Evolutionary conservation across 2,888 invertebrate genomes (phyloP).

Genomic region (Myopa testacea): DNA sequence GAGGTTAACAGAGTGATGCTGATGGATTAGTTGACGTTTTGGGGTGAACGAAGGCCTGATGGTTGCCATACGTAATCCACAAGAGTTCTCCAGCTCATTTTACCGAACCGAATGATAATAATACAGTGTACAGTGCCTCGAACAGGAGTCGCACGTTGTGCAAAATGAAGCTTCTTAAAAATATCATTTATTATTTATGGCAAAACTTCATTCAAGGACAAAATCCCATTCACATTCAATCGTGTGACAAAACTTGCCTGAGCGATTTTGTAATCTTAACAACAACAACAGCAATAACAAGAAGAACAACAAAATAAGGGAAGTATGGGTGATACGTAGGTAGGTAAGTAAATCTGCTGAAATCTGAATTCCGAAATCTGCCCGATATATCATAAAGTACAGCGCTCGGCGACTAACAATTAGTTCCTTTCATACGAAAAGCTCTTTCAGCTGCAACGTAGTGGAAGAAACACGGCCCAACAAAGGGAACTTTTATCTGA

Average conservation of each 20-base stretch:
- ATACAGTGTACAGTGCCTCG: not conserved
- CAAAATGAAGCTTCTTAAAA: constrained; percentile 2
- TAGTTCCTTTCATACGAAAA: constrained; percentile 22
- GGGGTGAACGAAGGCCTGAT: no score
- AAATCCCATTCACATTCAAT: constrained; percentile 10
- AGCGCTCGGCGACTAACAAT: not conserved
- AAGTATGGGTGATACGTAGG: not conserved
- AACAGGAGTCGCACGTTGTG: not conserved
- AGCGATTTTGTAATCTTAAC: constrained; percentile 20
- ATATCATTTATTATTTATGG: not conserved
- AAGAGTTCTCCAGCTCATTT: no score
- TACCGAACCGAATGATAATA: not conserved
- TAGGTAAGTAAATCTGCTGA: not conserved
- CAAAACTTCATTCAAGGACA: not conserved
- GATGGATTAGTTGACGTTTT: no score
- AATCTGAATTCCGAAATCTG: not conserved
- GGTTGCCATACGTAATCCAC: no score
- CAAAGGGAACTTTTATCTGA: constrained; percentile 33
- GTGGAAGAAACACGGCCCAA: not conserved
- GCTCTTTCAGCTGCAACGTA: constrained; percentile 27
- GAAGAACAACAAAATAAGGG: not conserved
- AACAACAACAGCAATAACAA: not conserved
- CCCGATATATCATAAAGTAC: not conserved
- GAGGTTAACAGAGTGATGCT: no score
- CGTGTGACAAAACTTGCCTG: constrained; percentile 12